A percentile compares a stretch with the other conserved stretches of the same genome.
Conservation (phyloP, 2,888 invertebrate genomes). For the Tetramorium bicarinatum region DNA sequence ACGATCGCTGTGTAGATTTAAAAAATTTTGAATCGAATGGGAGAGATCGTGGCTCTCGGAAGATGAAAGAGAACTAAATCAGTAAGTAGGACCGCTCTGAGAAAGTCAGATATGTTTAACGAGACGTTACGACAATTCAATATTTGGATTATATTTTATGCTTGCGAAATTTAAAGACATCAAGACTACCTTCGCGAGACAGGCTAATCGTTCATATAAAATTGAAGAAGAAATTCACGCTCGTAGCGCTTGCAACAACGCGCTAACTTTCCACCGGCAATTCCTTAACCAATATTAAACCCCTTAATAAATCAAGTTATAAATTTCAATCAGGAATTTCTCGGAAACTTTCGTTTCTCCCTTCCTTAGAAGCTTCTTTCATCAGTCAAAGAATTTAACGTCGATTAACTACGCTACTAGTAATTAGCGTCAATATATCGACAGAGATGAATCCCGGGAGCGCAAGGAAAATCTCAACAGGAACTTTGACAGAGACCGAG, state of each 20-base stretch:
- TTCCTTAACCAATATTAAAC: constrained; percentile 56
- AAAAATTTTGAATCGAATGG: constrained; percentile 25
- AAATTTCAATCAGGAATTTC: constrained; percentile 58
- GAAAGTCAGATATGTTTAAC: constrained; percentile 15
- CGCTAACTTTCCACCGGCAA: constrained; percentile 40
- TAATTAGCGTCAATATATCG: constrained; percentile 58
- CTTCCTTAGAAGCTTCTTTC: constrained; percentile 31
- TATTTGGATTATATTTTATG: constrained; percentile 35
- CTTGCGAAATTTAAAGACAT: constrained; percentile 28
- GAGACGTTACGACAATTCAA: constrained; percentile 17
- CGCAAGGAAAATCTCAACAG: constrained; percentile 50
- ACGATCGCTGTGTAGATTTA: constrained; percentile 13
- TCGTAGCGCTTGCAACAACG: constrained; percentile 19
- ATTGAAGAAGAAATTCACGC: constrained; percentile 34
- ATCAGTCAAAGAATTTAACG: constrained; percentile 58
- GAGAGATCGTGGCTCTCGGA: background rate
- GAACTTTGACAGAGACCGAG: constrained; percentile 55
- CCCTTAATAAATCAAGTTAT: constrained; percentile 56
- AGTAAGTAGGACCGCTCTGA: background rate
- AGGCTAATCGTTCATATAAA: constrained; percentile 25
- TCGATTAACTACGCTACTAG: constrained; percentile 55
- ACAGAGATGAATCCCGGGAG: constrained; percentile 52
- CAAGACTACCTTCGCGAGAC: background rate
- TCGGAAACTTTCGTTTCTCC: constrained; percentile 39
- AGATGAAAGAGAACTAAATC: constrained; percentile 27